These are phyloP conservation scores for Diachrysia chrysitis DNA, from an alignment of 2,888 invertebrate species.

Conservation along the genomic window DNA sequence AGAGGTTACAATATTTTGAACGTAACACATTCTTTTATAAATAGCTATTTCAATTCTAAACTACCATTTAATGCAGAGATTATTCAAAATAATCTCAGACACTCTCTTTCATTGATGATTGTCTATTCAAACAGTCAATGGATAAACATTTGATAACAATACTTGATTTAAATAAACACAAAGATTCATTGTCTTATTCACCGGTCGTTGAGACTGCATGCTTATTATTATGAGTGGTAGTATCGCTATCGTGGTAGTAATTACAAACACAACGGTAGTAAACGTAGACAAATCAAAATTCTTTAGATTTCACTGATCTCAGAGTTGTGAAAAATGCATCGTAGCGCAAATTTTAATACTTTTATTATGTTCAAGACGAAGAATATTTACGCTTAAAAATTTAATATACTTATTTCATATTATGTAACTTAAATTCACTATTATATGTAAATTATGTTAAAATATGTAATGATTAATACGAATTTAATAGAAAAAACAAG, in stretches of 20 bases:
- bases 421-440: no score
- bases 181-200: constrained; percentile 46
- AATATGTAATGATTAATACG: no score
- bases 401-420: no score
- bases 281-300: neutral
- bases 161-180: constrained; percentile 41
- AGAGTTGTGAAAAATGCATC: no score
- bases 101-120: neutral
- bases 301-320: neutral
- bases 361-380: no score
- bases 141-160: constrained; percentile 41
- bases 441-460: no score
- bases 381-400: no score
- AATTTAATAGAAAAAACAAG: no score
- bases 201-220: constrained; percentile 14
- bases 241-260: constrained; percentile 8
- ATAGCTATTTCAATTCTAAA: neutral
- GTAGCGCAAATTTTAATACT: no score
- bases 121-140: constrained; percentile 12
- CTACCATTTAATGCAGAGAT: neutral
- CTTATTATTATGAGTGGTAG: constrained; percentile 22
- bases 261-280: neutral
- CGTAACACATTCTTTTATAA: neutral
- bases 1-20: neutral
- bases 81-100: neutral